Evolutionary conservation across 2,888 invertebrate genomes (phyloP).

Genomic region (Buathra laborator): DNA sequence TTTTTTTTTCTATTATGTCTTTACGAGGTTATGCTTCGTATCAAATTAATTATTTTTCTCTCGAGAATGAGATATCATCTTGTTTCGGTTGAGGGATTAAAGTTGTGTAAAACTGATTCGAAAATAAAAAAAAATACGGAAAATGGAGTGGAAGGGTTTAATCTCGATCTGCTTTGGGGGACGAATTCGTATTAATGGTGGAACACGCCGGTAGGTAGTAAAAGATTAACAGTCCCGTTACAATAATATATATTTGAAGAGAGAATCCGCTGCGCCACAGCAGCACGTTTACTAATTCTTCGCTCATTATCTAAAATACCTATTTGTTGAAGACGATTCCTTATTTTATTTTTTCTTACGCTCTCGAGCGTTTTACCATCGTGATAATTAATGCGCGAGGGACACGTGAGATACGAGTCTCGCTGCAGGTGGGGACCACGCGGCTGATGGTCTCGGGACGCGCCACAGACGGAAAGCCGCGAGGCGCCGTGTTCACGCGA

Average conservation of each 20-base stretch:
- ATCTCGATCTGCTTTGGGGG: not conserved
- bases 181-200: constrained; percentile 21
- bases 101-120: not conserved
- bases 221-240: constrained; percentile 34
- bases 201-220: constrained; percentile 29
- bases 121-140: not conserved
- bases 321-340: constrained; percentile 49
- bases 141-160: not conserved
- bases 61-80: not conserved
- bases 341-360: constrained; percentile 6
- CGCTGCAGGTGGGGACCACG: constrained; percentile 73
- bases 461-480: constrained; percentile 49
- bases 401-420: constrained; percentile 72
- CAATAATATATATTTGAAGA: constrained; percentile 40
- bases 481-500: constrained; percentile 60
- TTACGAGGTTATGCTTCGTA: not conserved
- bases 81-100: not conserved
- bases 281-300: constrained; percentile 50
- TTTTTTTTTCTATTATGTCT: not conserved
- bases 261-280: not conserved
- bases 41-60: not conserved
- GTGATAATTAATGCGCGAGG: constrained; percentile 63
- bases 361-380: constrained; percentile 49
- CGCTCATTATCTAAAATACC: constrained; percentile 62
- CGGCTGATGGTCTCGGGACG: constrained; percentile 55